Base-by-base conservation (phyloP, 2,888 invertebrate genomes). In the Flexamia atlantica region DNA sequence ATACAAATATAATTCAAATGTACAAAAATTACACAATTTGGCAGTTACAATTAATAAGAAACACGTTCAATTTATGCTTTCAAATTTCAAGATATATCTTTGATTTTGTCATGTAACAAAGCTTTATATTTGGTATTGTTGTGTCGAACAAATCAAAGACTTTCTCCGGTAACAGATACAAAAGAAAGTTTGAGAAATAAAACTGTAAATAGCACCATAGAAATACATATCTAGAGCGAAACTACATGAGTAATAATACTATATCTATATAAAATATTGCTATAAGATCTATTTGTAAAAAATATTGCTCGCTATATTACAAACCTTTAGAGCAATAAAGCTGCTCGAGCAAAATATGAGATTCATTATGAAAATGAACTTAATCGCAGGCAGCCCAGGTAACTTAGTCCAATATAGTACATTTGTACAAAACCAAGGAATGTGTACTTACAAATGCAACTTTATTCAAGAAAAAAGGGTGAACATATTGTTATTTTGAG, bases 21-120 rank as follows among this genome's bases (percentile, higher is more conserved):
- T 76, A 76, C 76, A 76, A 76, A 76, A 42, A 72, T 14, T 72
- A 76, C 76, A 76, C 10, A 76, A 76, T 76, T 50, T 76, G 76
- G 76, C 76, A 46, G 76, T 76, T 76, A n/a, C n/a, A n/a, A n/a
- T 76, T 76, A 50, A 76, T 76, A 50, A 46, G 42, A 76, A 76
- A 42, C 50, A 25, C 72, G 72, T 72, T 72, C 42, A 40, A 72
- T 72, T 30, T 72, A 23, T 40, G 72, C 42, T 40, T 72, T 10
- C 5, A 17, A 64, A 30, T 9, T 64, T 64, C 28, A 64, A 25
- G 28, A 4, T 64, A n/a, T 64, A 28, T 50, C 17, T 50, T 50
- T 50, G 50, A 17, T 64, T 17, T 28, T 64, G 64, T 57, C 50
- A 50, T 50, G 50, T 50, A n/a, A 50, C 50, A 50, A 50, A 14